phyloP scores from a whole-genome alignment of 2,888 invertebrate genomes.

The Petrolisthes manimaculis region DNA sequence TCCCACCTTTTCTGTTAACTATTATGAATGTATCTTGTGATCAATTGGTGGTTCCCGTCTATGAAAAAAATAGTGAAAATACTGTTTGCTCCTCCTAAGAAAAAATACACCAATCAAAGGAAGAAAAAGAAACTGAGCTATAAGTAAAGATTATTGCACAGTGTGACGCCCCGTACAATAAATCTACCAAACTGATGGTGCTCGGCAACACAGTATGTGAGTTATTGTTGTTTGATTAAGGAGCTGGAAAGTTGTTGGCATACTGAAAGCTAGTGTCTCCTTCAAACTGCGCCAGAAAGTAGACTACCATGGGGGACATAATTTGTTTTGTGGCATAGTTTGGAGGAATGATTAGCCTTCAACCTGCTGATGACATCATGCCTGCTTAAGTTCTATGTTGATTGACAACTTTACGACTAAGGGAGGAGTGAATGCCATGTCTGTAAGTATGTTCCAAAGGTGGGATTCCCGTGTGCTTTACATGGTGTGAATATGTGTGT shows the following conservation, averaged over 20 bases:
- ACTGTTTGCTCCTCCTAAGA: conserved; percentile 13
- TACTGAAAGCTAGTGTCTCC: neutral
- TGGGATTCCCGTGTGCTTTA: too few relatives aligned
- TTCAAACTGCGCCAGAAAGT: neutral
- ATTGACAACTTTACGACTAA: too few relatives aligned
- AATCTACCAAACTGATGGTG: too few relatives aligned
- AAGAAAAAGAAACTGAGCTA: neutral
- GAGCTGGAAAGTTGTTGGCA: too few relatives aligned
- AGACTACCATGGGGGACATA: too few relatives aligned
- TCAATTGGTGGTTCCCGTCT: neutral
- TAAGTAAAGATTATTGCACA: conserved; percentile 34
- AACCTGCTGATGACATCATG: too few relatives aligned
- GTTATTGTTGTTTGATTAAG: too few relatives aligned
- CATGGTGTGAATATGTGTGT: neutral
- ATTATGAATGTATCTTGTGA: neutral
- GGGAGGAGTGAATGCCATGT: too few relatives aligned
- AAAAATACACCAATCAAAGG: too few relatives aligned
- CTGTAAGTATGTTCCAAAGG: too few relatives aligned
- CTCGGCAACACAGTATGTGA: too few relatives aligned
- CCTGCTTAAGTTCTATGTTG: too few relatives aligned
- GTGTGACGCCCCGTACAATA: conserved; percentile 13
- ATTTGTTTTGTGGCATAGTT: neutral
- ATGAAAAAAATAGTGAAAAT: conserved; percentile 7
- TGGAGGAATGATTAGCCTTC: conserved; percentile 4
- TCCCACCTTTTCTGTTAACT: conserved; percentile 27